Percentiles rank a stretch among this genome's conserved stretches.
Evolutionary conservation across 2,113 vertebrate genomes (phyloP).

Genomic region (Crocuta crocuta): DNA sequence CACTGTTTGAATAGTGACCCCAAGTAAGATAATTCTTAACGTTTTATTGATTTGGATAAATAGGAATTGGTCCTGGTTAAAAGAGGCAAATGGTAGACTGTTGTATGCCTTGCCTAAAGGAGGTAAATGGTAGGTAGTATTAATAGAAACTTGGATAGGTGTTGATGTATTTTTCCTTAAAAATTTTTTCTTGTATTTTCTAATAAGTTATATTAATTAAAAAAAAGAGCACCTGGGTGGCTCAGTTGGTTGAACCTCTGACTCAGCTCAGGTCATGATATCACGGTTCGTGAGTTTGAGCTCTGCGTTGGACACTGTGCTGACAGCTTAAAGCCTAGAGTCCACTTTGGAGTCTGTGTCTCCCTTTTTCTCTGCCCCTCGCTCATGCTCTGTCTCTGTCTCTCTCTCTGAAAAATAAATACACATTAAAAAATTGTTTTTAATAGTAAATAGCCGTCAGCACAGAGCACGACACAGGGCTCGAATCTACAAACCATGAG

Average conservation of each 20-base stretch:
- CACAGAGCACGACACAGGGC: too few species aligned
- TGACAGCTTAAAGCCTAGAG: too few species aligned
- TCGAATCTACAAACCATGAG: too few species aligned
- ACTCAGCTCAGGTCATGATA: too few species aligned
- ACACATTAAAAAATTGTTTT: too few species aligned
- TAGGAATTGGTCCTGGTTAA: neutral
- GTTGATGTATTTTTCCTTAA: neutral
- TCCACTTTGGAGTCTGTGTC: too few species aligned
- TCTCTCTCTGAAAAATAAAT: too few species aligned
- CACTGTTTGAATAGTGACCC: neutral
- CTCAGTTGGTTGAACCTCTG: too few species aligned
- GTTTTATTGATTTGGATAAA: neutral
- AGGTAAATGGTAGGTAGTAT: neutral
- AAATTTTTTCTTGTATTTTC: neutral
- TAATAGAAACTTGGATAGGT: neutral
- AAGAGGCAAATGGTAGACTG: neutral
- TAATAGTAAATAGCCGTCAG: neutral
- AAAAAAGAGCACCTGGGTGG: neutral
- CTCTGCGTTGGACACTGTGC: too few species aligned
- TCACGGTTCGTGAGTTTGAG: too few species aligned
- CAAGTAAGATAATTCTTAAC: neutral
- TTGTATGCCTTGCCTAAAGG: neutral
- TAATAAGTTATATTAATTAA: neutral
- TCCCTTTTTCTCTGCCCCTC: too few species aligned
- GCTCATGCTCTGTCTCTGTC: accelerated